Base-by-base conservation (phyloP, 2,888 invertebrate genomes). In the Drosophila kanekoi region DNA sequence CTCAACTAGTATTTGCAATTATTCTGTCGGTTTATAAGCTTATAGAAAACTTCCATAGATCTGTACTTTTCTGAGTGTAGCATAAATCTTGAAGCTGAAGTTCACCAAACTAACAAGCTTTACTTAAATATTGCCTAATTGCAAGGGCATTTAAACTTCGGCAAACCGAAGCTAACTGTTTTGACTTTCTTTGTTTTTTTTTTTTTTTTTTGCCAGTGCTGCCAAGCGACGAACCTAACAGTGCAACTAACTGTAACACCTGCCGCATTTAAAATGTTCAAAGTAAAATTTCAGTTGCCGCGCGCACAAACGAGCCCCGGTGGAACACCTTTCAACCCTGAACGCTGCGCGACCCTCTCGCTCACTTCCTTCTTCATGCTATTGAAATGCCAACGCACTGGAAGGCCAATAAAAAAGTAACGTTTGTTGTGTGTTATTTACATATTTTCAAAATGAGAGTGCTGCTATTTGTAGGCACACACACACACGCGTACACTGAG, bases 311-410 rank as follows among this genome's bases (percentile, higher is more conserved):
- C 35, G 54, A 59, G 47, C 57, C 49, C 61, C 59, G 70, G 77
- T 41, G 70, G 77, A 78, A 87, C 79, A 78, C 72, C 77, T 79
- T 75, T 79, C 82, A 71, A 82, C 87, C 83, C 82, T 59, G 54
- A 35, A 44, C 53, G 47, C 49, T 40, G 6, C n/a, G 20, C n/a
- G 20, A 14, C 10, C 41, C 52, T 32, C 44, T 67, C 49, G 43
- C 60, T 51, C 23, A 40, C 54, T 63, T 51, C 53, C 57, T 53
- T 60, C 58, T 74, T 79, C 63, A 70, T 66, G 77, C 77, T 79
- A 47, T 62, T 77, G 64, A 67, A 81, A 73, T 84, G 71, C 81
- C 84, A 84, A 79, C 87, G 84, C 87, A 84, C 71, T 63, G 33
- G 41, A 62, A 62, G 52, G 44, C 52, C 33, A 60, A 51, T 59